Conservation (phyloP, 2,113 vertebrate genomes). For the Formicarius rufipectus region DNA sequence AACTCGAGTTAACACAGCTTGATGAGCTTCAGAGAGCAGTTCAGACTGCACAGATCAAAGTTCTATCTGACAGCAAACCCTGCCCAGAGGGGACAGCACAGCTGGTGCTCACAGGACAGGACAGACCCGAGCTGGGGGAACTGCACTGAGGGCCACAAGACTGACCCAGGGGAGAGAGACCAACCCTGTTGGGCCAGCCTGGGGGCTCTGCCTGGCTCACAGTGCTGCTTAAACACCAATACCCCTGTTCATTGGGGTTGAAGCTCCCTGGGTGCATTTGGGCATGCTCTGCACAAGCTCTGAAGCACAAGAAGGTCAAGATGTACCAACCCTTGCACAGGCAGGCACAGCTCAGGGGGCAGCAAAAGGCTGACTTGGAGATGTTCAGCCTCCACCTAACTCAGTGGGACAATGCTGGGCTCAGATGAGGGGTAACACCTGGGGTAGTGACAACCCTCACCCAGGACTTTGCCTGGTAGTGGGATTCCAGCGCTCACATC, state of each 20-base stretch:
- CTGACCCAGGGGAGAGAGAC: neutral
- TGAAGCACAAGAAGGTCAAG: neutral
- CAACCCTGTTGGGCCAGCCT: neutral
- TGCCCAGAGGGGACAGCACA: neutral
- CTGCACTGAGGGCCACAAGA: neutral
- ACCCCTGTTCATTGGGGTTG: fast-evolving
- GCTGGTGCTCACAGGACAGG: neutral
- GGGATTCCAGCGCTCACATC: neutral
- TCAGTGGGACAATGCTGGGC: neutral
- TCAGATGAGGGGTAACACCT: neutral
- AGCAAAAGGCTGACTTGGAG: neutral
- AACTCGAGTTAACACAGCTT: neutral
- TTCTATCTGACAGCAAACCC: neutral
- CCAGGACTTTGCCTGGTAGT: neutral
- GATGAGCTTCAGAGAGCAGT: neutral
- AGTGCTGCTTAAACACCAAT: neutral
- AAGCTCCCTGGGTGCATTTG: neutral
- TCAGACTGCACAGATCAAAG: neutral
- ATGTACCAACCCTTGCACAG: neutral
- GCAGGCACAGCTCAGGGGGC: neutral
- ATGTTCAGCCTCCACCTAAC: neutral
- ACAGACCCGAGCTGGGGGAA: neutral
- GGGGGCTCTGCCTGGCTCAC: neutral
- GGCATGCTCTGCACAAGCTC: neutral
- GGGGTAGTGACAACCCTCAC: neutral